These are phyloP conservation scores for Cacoxenus indagator DNA, from an alignment of 2,888 invertebrate genomes.

Conservation along the genomic window DNA sequence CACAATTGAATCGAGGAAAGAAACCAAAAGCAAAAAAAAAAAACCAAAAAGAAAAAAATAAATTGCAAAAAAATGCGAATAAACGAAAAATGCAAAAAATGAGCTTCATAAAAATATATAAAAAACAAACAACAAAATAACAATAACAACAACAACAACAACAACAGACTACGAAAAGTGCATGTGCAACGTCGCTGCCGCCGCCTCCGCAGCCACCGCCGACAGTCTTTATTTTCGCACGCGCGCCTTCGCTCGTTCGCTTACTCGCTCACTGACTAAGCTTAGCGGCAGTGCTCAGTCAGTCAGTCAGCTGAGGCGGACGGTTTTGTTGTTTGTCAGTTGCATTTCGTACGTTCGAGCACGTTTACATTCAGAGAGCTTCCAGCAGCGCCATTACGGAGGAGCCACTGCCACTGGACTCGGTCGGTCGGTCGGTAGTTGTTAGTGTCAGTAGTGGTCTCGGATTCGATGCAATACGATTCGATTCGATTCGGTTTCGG, in stretches of 20 bases:
- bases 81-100: conserved; percentile 25
- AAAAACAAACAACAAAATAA: conserved; percentile 30
- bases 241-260: background rate
- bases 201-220: conserved; percentile 18
- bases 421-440: background rate
- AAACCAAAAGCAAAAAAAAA: background rate
- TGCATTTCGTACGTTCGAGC: conserved; percentile 14
- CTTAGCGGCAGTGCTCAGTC: background rate
- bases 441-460: background rate
- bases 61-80: conserved; percentile 18
- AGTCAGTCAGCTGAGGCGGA: conserved; percentile 14
- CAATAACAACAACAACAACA: conserved; percentile 29
- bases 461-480: background rate
- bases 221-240: conserved; percentile 6
- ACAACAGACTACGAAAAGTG: conserved; percentile 53
- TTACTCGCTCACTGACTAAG: background rate
- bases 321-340: conserved; percentile 19
- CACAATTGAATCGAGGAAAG: conserved; percentile 42
- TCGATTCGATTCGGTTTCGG: background rate
- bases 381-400: background rate
- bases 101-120: conserved; percentile 16
- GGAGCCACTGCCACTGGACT: background rate
- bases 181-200: conserved; percentile 62
- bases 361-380: conserved; percentile 9
- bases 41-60: conserved; percentile 23